These are phyloP conservation scores for Diglossa cyanea DNA, from an alignment of 2,797 vertebrate species.

Conservation along the genomic window DNA sequence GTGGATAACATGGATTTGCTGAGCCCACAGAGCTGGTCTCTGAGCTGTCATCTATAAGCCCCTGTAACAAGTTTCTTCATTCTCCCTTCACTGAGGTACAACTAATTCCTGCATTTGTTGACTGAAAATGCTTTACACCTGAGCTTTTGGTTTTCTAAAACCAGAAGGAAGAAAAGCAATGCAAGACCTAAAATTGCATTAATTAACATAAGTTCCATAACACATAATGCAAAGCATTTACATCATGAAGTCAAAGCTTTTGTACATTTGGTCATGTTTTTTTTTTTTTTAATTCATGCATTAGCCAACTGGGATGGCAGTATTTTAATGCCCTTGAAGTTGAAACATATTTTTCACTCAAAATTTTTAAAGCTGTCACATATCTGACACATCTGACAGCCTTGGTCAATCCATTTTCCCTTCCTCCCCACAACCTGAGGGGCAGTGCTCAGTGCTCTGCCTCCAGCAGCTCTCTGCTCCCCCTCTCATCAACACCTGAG, in stretches of 20 bases:
- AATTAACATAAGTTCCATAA: background rate
- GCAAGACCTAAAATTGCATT: background rate
- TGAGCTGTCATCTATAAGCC: background rate
- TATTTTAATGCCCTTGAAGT: background rate
- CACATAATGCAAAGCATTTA: background rate
- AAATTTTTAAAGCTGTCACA: background rate
- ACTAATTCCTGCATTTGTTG: background rate
- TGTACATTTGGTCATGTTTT: background rate
- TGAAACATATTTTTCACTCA: background rate
- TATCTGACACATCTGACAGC: background rate
- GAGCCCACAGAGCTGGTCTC: background rate
- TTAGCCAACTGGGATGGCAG: background rate
- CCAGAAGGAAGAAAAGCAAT: background rate
- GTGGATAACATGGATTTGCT: background rate
- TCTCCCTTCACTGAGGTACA: background rate
- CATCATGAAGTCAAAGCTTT: background rate
- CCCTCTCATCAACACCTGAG: background rate
- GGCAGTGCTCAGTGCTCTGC: background rate
- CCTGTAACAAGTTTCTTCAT: background rate
- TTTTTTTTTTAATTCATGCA: background rate
- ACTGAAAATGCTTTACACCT: background rate
- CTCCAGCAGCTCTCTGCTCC: background rate
- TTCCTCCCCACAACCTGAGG: background rate
- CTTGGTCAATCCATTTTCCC: accelerated
- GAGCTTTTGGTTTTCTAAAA: background rate